Conservation (phyloP, 2,888 invertebrate species). For the Leuctra nigra region DNA sequence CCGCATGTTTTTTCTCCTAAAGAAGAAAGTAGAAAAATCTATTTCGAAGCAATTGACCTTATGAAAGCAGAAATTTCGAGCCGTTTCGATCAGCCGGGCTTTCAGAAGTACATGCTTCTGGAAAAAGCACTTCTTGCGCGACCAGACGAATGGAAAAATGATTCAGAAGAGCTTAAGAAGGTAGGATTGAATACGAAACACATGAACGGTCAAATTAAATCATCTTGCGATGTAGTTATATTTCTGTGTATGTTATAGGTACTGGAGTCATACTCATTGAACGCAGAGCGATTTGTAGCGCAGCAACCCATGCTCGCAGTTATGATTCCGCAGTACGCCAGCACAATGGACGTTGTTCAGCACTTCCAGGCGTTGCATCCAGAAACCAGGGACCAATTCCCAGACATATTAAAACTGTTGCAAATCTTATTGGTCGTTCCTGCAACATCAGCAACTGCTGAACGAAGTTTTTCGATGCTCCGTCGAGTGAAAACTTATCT, state of each 20-base stretch:
- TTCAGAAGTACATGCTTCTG: conserved; percentile 9
- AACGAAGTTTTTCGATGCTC: conserved; percentile 9
- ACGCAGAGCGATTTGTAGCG: not conserved
- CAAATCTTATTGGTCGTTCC: conserved; percentile 5
- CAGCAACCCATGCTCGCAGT: not conserved
- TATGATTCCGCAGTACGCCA: not conserved
- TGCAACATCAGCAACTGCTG: conserved; percentile 8
- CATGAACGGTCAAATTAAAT: not conserved
- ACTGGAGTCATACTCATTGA: conserved; percentile 5
- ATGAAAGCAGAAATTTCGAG: conserved; percentile 9
- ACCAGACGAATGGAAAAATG: not conserved
- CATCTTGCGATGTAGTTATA: no score
- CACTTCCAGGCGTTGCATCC: not conserved
- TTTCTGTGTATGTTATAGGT: not conserved
- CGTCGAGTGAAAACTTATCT: conserved; percentile 7
- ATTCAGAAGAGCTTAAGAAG: conserved; percentile 10
- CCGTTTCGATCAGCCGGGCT: conserved; percentile 11
- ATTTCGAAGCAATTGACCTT: conserved; percentile 14
- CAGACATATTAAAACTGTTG: not conserved
- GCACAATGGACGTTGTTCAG: not conserved
- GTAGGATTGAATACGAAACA: not conserved
- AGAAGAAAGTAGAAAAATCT: conserved; percentile 1
- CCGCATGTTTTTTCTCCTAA: not conserved
- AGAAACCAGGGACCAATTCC: not conserved
- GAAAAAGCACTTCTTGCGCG: conserved; percentile 4